Evolutionary conservation across 1,140 invertebrate species (phyloP), one percentile per base, ranked within the genome.

Genomic region (Euwallacea similis): DNA sequence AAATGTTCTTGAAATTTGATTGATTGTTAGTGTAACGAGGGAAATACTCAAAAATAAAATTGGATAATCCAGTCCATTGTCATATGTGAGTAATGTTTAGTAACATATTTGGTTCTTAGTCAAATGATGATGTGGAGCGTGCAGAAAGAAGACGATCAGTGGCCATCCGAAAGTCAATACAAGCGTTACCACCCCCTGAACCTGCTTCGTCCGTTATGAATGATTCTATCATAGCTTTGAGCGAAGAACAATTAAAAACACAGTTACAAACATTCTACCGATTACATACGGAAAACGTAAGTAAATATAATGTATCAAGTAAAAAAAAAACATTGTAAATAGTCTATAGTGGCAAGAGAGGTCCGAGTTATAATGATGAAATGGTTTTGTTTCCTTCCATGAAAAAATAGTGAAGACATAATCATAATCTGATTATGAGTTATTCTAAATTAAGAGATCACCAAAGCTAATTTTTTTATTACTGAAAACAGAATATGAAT

Each of bases 271-370:
- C 42, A n/a, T 68, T 54, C 42, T 59, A 11, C 6, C 59, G 60
- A 50, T 42, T 68, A 50, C 9, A 60, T 50, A 33, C 55, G 8
- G 66, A 68, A 68, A 68, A 68, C 60, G 66, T 68, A 68, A 47
- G 55, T 56, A 54, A 0, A n/a, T 33, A 0, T 1, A 65, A 54
- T 6, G 46, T 64, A 64, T 64, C 13, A 16, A 43, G 7, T 9
- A 47, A 43, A 11, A 10, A 62, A 15, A 62, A 62, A 13, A 13
- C 0, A 58, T 58, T 58, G 16, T 21, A 33, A 15, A 16, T 15
- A 7, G 15, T 58, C 10, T 7, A 11, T 50, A 13, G 13, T 10
- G 6, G 9, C 13, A 13, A 50, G 9, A 6, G 13, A 4, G 9
- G 2, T 7, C 46, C 6, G 6, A 50, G 9, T 50, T 13, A 7